These are phyloP conservation scores for Pedionomus torquatus DNA, from an alignment of 2,113 vertebrate species.

Conservation along the genomic window DNA sequence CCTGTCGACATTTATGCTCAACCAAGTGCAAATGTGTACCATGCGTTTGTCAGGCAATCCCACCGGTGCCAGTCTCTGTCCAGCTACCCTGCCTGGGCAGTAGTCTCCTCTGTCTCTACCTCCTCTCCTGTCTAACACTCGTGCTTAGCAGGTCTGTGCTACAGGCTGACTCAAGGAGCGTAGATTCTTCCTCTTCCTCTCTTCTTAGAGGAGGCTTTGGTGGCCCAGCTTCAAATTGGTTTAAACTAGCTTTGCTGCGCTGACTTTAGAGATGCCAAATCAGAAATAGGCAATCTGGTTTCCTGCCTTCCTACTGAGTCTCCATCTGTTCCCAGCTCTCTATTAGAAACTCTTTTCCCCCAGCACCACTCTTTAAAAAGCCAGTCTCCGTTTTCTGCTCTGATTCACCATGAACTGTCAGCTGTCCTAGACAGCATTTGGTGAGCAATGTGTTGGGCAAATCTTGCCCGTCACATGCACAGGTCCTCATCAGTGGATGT, in stretches of 20 bases:
- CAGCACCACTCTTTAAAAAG: not conserved
- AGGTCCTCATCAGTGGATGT: not conserved
- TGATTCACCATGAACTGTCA: not conserved
- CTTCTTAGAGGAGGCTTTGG: not conserved
- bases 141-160: not conserved
- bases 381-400: conserved; percentile 25
- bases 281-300: conserved; percentile 36
- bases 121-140: not conserved
- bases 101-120: not conserved
- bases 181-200: not conserved
- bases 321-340: conserved; percentile 45
- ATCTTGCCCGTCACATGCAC: not conserved
- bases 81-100: fast-evolving
- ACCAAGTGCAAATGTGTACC: not conserved
- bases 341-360: not conserved
- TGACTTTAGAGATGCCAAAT: conserved; percentile 18
- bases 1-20: fast-evolving
- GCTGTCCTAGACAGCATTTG: not conserved
- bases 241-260: conserved; percentile 1
- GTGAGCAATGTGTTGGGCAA: not conserved
- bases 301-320: not conserved
- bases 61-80: not conserved
- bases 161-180: not conserved
- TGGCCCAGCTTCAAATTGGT: not conserved
- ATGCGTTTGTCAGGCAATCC: not conserved